Conservation (phyloP, 2,797 vertebrate genomes). For the Myripristis murdjan region DNA sequence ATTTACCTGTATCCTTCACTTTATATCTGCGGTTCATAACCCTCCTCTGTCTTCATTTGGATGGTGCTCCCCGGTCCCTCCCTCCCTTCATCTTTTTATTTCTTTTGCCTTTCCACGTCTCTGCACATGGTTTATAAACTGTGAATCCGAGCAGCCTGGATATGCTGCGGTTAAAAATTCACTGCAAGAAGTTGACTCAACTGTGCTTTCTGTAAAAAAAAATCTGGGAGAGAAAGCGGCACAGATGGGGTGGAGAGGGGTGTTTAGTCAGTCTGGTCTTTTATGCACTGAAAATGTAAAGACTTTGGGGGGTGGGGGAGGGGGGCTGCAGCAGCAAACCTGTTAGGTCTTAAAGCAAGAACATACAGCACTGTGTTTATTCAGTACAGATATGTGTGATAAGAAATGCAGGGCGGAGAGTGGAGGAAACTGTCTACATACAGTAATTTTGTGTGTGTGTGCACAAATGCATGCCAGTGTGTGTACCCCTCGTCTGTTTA, state of each 20-base stretch:
- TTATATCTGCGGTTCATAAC: neutral
- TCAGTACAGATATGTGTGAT: slow-evolving; percentile 19
- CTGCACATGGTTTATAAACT: neutral
- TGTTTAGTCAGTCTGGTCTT: slow-evolving; percentile 50
- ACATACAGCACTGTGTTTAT: slow-evolving; percentile 4
- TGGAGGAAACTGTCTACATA: no score
- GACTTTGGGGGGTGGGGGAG: neutral
- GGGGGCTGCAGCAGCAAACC: neutral
- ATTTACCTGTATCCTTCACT: slow-evolving; percentile 8
- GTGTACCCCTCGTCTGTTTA: neutral
- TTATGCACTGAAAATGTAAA: slow-evolving; percentile 32
- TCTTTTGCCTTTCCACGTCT: neutral
- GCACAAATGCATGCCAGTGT: neutral
- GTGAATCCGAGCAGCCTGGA: slow-evolving; percentile 14
- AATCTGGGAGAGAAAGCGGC: slow-evolving; percentile 14
- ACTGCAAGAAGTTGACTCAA: slow-evolving; percentile 17
- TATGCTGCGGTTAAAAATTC: slow-evolving; percentile 8
- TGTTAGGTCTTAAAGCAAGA: neutral
- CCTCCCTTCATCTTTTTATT: neutral
- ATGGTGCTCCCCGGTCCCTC: neutral
- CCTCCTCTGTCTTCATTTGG: neutral
- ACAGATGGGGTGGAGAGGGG: slow-evolving; percentile 7
- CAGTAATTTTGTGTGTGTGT: neutral
- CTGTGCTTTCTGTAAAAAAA: slow-evolving; percentile 21
- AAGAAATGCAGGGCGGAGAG: neutral